Conservation (phyloP, 2,797 vertebrate genomes). For the Propithecus deckenii region DNA sequence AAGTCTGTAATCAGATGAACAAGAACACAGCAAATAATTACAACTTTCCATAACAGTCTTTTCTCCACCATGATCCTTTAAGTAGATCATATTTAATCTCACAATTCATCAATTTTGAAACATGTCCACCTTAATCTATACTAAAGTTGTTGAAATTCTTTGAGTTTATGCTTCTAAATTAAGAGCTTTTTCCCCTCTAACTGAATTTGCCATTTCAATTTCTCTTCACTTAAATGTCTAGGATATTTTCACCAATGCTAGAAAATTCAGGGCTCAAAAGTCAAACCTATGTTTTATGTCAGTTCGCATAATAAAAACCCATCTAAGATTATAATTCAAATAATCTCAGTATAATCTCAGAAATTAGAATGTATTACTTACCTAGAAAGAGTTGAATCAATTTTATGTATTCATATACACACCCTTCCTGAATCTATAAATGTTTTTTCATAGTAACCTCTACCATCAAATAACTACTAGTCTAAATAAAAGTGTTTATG, state of each 20-base stretch:
- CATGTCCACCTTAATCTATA: background rate
- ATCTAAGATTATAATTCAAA: background rate
- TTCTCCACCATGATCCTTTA: background rate
- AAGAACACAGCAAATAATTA: constrained; percentile 63
- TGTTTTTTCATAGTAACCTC: constrained; percentile 14
- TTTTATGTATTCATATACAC: background rate
- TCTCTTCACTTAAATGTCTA: background rate
- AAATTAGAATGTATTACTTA: background rate
- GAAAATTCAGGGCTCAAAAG: background rate
- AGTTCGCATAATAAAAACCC: constrained; percentile 27
- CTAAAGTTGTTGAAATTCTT: background rate
- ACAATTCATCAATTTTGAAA: background rate
- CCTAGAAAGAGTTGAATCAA: background rate
- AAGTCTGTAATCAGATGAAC: constrained; percentile 75
- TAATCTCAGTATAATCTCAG: background rate
- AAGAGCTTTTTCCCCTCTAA: background rate
- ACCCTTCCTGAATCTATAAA: background rate
- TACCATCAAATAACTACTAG: background rate
- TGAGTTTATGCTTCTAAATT: background rate
- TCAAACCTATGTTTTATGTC: background rate
- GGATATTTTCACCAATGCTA: background rate
- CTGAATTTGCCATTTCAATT: background rate
- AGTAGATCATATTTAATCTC: background rate
- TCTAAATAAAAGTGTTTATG: background rate
- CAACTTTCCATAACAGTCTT: background rate